These are phyloP conservation scores for Paramuricea clavata DNA, from an alignment of 92 coral and sea anemone genomes.

Conservation along the genomic window DNA sequence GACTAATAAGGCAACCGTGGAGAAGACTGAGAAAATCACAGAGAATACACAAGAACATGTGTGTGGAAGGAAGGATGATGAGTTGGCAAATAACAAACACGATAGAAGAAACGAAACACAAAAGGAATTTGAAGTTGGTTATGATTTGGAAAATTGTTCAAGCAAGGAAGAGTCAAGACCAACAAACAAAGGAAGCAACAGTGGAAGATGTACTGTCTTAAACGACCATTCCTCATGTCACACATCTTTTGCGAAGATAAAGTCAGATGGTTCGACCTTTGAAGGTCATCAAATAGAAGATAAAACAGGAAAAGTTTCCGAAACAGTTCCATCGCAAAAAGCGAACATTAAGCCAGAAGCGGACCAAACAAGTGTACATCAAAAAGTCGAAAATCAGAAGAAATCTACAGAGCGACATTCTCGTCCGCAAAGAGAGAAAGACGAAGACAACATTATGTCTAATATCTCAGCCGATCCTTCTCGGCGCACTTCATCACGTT, in stretches of 20 bases:
- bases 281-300: neutral
- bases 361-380: neutral
- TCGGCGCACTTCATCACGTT: neutral
- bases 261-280: neutral
- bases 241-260: neutral
- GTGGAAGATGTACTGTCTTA: neutral
- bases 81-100: neutral
- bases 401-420: neutral
- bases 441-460: neutral
- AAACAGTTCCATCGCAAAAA: neutral
- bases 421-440: neutral
- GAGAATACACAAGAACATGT: neutral
- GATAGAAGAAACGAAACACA: neutral
- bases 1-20: neutral
- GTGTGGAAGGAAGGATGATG: neutral
- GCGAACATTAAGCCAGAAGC: neutral
- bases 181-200: neutral
- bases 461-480: neutral
- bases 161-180: neutral
- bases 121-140: neutral
- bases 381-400: neutral
- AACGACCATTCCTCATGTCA: neutral
- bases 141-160: neutral
- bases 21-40: neutral
- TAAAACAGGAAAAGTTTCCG: neutral